phyloP scores from a whole-genome alignment of 2,113 vertebrate species.

The Lepisosteus oculatus region DNA sequence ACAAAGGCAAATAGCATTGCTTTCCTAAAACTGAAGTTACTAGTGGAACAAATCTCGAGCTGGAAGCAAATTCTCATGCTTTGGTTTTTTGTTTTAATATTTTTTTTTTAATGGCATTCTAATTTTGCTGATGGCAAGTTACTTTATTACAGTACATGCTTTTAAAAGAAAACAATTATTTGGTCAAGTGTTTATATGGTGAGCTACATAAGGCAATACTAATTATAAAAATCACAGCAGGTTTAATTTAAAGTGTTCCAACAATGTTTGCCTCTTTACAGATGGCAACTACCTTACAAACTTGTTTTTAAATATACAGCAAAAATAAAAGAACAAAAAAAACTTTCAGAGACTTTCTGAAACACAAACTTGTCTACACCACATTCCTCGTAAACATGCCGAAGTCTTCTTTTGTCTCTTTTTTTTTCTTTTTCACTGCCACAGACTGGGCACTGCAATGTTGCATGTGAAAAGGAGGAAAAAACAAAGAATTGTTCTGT shows the following conservation, averaged over 20 bases:
- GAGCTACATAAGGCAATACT: constrained; percentile 42
- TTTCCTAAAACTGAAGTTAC: constrained; percentile 27
- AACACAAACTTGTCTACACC: constrained; percentile 44
- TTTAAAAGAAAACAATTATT: constrained; percentile 35
- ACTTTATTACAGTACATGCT: constrained; percentile 49
- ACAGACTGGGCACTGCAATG: constrained; percentile 42
- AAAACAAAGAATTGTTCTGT: not conserved
- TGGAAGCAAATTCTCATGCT: constrained; percentile 40
- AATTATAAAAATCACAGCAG: constrained; percentile 31
- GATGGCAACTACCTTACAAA: constrained; percentile 51
- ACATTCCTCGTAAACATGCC: constrained; percentile 55
- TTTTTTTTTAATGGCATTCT: constrained; percentile 27
- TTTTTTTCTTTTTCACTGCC: constrained; percentile 48
- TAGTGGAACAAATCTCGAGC: constrained; percentile 32
- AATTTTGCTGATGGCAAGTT: constrained; percentile 32
- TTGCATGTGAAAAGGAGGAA: constrained; percentile 28
- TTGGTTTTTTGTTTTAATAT: constrained; percentile 33
- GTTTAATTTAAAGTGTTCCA: constrained; percentile 35
- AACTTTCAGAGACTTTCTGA: constrained; percentile 35
- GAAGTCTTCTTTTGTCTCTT: constrained; percentile 30
- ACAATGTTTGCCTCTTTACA: constrained; percentile 36
- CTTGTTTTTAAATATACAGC: constrained; percentile 26
- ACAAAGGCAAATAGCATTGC: constrained; percentile 24
- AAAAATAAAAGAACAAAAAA: constrained; percentile 15
- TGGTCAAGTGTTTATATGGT: constrained; percentile 35